Evolutionary conservation across 2,113 vertebrate genomes (phyloP), one percentile per base, ranked within the genome.

Genomic region (Aptenodytes patagonicus): DNA sequence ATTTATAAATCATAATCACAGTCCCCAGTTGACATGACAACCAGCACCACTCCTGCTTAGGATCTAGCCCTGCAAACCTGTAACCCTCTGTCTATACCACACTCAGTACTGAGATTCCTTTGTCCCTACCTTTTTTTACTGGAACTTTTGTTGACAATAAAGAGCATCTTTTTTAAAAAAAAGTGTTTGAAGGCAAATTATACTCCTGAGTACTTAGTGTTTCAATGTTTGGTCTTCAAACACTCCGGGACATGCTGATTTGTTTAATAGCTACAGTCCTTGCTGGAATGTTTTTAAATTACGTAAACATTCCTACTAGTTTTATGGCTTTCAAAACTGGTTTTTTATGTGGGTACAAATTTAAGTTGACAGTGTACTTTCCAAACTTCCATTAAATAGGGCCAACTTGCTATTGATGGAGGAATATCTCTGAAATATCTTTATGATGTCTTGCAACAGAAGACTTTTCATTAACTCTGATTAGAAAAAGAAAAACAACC

Each of bases 281-380:
- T 69, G 22, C 78, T 94, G 91, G 66, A 84, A 89, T 70, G 75
- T 83, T 96, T 95, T 75, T 38, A 32, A 91, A 84, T 72, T 87
- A 42, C 70, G n/a, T 88, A 85, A 96, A 80, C 87, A 91, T 90
- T 95, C 73, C 77, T 91, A 55, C 72, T 66, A 51, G 73, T 93
- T 95, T 95, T 83, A 92, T 82, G 81, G 31, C 7, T 73, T 83
- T 83, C 49, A 94, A 80, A 84, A 34, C 21, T 44, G 26, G 1
- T 44, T 54, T 84, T 92, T 32, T 21, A 91, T 51, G 62, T 36
- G 44, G 25, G 36, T 72, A 93, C 73, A 94, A 93, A 94, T 95
- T 65, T 64, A 82, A 94, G 65, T 93, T 97, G 91, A 80, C 90
- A 69, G 65, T 79, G 51, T 91, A 60, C 65, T 91, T 95, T 91